These are phyloP conservation scores for Temnothorax rugatulus DNA, from an alignment of 2,888 invertebrate species.

Conservation along the genomic window DNA sequence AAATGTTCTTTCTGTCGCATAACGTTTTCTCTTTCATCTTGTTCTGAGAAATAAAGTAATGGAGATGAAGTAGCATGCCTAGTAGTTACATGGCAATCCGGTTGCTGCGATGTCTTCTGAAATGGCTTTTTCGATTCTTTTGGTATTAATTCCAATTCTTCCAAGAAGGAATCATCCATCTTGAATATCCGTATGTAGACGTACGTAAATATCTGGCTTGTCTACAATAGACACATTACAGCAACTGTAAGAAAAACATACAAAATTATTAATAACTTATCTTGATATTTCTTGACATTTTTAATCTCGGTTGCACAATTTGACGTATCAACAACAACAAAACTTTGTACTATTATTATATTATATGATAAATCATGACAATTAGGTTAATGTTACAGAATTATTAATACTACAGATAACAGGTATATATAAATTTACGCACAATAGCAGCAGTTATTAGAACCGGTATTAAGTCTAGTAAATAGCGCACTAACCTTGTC, in stretches of 20 bases:
- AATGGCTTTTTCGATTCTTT: slow-evolving; percentile 62
- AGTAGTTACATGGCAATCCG: slow-evolving; percentile 79
- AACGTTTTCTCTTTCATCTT: slow-evolving; percentile 43
- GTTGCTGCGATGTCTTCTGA: slow-evolving; percentile 49
- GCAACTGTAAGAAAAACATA: slow-evolving; percentile 1
- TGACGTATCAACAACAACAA: neutral
- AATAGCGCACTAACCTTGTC: slow-evolving; percentile 1
- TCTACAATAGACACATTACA: neutral
- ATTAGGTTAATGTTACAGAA: neutral
- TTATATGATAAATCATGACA: neutral
- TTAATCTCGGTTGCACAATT: neutral
- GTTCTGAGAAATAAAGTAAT: slow-evolving; percentile 25
- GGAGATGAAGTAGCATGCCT: slow-evolving; percentile 74
- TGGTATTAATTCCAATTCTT: slow-evolving; percentile 78
- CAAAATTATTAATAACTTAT: slow-evolving; percentile 9
- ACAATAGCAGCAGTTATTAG: neutral
- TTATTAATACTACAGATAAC: neutral
- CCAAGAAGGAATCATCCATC: slow-evolving; percentile 83
- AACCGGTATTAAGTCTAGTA: neutral
- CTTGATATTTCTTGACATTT: neutral
- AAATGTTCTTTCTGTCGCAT: slow-evolving; percentile 24
- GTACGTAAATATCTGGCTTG: slow-evolving; percentile 1
- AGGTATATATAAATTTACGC: slow-evolving; percentile 1
- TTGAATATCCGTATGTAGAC: slow-evolving; percentile 33
- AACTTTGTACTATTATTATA: neutral